Conservation (phyloP, 1,140 invertebrate genomes). For the Dolichoris vasculosae region DNA sequence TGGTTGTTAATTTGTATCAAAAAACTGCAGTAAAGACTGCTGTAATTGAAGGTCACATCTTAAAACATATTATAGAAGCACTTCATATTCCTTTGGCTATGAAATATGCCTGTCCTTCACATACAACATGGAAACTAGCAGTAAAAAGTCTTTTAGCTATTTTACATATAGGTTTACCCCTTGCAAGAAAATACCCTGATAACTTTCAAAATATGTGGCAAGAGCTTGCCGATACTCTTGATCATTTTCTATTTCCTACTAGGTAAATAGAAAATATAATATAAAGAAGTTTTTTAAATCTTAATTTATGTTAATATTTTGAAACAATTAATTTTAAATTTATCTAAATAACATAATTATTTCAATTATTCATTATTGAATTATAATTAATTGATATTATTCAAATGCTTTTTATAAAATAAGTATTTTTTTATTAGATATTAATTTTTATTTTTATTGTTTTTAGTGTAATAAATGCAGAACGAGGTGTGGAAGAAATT, state of each 20-base stretch:
- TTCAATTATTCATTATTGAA: not conserved
- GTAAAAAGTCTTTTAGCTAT: slow-evolving; percentile 86
- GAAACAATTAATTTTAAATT: not conserved
- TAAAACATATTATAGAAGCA: slow-evolving; percentile 86
- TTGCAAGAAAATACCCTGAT: slow-evolving; percentile 86
- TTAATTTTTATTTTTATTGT: slow-evolving; percentile 24
- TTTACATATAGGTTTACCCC: slow-evolving; percentile 88
- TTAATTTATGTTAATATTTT: not conserved
- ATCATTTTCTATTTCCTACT: slow-evolving; percentile 93
- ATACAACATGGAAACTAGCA: slow-evolving; percentile 90
- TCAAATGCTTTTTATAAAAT: not conserved
- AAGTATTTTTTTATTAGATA: not conserved
- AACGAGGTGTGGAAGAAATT: slow-evolving; percentile 86
- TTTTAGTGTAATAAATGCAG: slow-evolving; percentile 72
- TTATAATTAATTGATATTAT: not conserved
- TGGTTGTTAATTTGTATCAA: slow-evolving; percentile 89
- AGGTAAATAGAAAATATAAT: slow-evolving; percentile 71
- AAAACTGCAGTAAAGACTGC: slow-evolving; percentile 84
- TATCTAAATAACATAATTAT: not conserved
- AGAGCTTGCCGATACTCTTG: slow-evolving; percentile 87
- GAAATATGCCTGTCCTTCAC: slow-evolving; percentile 89
- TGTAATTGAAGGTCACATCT: slow-evolving; percentile 84
- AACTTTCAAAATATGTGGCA: slow-evolving; percentile 87
- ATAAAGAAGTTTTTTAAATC: not conserved
- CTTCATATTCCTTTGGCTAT: slow-evolving; percentile 84